Evolutionary conservation across 2,797 vertebrate species (phyloP).

Genomic region (Myotis vivesi): DNA sequence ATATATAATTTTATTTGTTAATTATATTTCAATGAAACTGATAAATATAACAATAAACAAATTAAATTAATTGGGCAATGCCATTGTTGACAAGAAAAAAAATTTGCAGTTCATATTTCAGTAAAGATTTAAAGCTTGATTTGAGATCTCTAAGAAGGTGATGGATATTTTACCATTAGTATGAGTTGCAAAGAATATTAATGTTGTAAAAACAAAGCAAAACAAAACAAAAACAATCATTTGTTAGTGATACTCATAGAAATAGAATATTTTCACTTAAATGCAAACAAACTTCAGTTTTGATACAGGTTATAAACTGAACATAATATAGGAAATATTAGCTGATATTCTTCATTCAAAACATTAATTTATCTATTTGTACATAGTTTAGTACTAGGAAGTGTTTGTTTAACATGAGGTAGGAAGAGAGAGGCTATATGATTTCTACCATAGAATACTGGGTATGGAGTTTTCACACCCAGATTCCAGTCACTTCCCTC

Average conservation of each 20-base stretch:
- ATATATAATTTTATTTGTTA: neutral
- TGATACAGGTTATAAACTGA: neutral
- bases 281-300: neutral
- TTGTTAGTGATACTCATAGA: neutral
- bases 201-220: neutral
- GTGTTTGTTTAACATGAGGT: neutral
- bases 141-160: neutral
- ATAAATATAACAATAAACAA: neutral
- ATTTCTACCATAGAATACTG: neutral
- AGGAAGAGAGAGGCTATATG: neutral
- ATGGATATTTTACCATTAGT: neutral
- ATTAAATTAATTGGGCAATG: neutral
- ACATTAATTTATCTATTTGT: neutral
- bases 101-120: neutral
- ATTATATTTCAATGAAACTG: neutral
- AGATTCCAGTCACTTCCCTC: neutral
- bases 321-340: neutral
- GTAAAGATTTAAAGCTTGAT: neutral
- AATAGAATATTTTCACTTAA: neutral
- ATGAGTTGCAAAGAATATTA: neutral
- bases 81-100: neutral
- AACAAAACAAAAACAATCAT: neutral
- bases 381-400: neutral
- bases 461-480: neutral
- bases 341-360: neutral